phyloP scores from a whole-genome alignment of 2,113 vertebrate species.

The Genyomyrus donnyi region DNA sequence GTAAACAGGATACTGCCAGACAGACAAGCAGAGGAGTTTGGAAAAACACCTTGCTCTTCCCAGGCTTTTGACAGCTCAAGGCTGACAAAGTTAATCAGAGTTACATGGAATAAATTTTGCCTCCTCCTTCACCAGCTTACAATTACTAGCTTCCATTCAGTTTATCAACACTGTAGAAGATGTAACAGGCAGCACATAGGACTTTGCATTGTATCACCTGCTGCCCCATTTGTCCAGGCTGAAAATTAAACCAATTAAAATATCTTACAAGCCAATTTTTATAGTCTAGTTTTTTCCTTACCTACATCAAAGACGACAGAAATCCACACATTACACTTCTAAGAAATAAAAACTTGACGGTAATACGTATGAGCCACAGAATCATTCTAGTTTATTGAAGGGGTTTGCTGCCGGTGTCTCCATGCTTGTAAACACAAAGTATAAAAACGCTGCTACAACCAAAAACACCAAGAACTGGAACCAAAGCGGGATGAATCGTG shows the following conservation, averaged over 20 bases:
- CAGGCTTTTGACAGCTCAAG: not conserved
- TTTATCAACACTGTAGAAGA: not conserved
- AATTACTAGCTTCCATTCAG: not conserved
- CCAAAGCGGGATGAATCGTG: slow-evolving; percentile 28
- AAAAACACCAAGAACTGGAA: slow-evolving; percentile 43
- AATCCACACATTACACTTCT: not conserved
- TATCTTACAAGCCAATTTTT: not conserved
- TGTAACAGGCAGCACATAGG: not conserved
- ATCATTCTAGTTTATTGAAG: slow-evolving; percentile 22
- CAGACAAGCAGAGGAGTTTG: not conserved
- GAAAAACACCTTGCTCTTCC: not conserved
- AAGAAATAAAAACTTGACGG: not conserved
- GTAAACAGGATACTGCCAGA: not conserved
- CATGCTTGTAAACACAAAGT: slow-evolving; percentile 44
- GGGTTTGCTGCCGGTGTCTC: slow-evolving; percentile 28
- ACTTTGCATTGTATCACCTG: not conserved
- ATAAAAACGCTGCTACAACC: slow-evolving; percentile 40
- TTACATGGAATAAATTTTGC: not conserved
- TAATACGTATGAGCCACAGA: not conserved
- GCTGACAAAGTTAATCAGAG: not conserved
- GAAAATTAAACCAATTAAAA: not conserved
- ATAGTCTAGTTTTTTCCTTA: not conserved
- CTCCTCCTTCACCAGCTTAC: not conserved
- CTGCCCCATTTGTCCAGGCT: not conserved
- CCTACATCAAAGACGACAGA: not conserved